These are phyloP conservation scores for Masnerella sp. DNA, from an alignment of 2,888 invertebrate species.

Conservation along the genomic window DNA sequence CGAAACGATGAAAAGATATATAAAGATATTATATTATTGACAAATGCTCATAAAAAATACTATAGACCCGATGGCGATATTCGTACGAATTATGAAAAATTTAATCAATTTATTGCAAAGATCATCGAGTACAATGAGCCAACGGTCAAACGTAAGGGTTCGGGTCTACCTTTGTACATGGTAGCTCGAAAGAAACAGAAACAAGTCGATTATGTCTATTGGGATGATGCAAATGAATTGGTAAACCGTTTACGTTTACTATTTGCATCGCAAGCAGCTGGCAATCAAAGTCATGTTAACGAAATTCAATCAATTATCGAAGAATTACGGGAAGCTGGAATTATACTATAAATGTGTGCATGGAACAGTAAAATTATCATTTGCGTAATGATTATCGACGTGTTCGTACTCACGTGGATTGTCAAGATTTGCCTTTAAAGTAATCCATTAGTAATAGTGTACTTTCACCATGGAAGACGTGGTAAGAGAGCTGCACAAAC, in stretches of 20 bases:
- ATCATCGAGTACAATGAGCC: not conserved
- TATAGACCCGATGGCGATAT: slow-evolving; percentile 13
- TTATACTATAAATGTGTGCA: slow-evolving; percentile 40
- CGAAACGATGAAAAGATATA: slow-evolving; percentile 32
- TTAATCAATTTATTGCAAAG: slow-evolving; percentile 20
- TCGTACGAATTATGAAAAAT: not conserved
- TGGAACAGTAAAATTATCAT: not conserved
- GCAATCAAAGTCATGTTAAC: slow-evolving; percentile 46
- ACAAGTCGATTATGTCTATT: slow-evolving; percentile 50
- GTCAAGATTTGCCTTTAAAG: not conserved
- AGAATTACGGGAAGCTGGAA: slow-evolving; percentile 49
- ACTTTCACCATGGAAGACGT: slow-evolving; percentile 28
- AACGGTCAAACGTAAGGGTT: not conserved
- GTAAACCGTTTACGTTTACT: slow-evolving; percentile 54
- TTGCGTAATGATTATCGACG: slow-evolving; percentile 14
- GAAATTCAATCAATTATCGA: slow-evolving; percentile 57
- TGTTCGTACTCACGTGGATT: slow-evolving; percentile 9
- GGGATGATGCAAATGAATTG: slow-evolving; percentile 57
- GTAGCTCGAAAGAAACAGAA: slow-evolving; percentile 2
- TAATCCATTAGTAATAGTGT: not conserved
- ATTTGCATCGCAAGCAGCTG: slow-evolving; percentile 50
- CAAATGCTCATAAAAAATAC: slow-evolving; percentile 54
- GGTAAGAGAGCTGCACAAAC: slow-evolving; percentile 72
- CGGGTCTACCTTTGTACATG: slow-evolving; percentile 1
- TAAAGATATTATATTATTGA: slow-evolving; percentile 40